phyloP scores from a whole-genome alignment of 1,140 invertebrate genomes.

The Latrodectus geometricus region DNA sequence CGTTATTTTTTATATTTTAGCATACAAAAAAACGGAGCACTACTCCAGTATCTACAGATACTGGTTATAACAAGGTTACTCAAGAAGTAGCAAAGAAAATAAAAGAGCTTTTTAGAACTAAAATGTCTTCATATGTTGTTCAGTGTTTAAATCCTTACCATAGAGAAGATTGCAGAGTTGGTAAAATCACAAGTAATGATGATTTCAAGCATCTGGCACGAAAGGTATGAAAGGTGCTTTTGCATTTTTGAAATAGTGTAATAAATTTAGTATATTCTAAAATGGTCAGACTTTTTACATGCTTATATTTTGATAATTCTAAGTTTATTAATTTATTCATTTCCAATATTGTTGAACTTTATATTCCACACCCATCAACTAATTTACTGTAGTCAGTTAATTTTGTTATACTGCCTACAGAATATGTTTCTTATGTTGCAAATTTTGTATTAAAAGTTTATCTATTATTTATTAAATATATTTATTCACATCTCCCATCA shows the following conservation, averaged over 20 bases:
- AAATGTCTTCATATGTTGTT: conserved; percentile 91
- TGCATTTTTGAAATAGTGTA: not conserved
- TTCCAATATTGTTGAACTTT: no score
- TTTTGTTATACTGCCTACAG: no score
- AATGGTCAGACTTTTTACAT: no score
- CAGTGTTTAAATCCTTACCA: conserved; percentile 90
- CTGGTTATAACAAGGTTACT: conserved; percentile 31
- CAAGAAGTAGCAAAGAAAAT: conserved; percentile 72
- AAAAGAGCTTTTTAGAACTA: conserved; percentile 88
- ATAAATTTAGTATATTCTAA: no score
- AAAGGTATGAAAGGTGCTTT: conserved; percentile 77
- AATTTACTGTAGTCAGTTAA: no score
- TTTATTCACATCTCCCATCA: no score
- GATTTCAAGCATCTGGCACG: conserved; percentile 96
- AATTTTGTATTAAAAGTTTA: no score
- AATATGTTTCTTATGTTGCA: no score
- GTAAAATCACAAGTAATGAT: conserved; percentile 87
- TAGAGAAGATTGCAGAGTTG: conserved; percentile 84
- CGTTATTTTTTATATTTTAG: conserved; percentile 4
- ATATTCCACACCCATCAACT: no score
- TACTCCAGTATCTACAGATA: conserved; percentile 54
- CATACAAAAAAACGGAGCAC: conserved; percentile 40
- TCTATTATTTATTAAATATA: no score
- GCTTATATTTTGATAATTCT: no score
- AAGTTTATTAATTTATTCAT: no score